phyloP scores from a whole-genome alignment of 1,140 invertebrate species.

The Habropoda laboriosa region DNA sequence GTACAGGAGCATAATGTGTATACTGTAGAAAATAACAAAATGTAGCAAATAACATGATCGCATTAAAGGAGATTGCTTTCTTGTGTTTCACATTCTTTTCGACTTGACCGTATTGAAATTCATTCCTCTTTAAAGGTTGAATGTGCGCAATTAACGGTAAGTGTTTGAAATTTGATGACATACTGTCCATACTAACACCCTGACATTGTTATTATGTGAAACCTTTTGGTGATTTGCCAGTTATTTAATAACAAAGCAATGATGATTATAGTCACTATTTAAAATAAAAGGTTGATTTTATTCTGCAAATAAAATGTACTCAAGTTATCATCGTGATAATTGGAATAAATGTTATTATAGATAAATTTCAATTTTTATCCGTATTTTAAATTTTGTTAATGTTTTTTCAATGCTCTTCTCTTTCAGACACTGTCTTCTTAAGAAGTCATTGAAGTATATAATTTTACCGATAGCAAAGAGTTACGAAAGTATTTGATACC shows the following conservation, averaged over 20 bases:
- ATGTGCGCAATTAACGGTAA: background rate
- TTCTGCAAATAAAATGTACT: background rate
- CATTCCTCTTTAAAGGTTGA: background rate
- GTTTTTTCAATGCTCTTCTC: accelerated
- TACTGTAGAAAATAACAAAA: background rate
- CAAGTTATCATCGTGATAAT: background rate
- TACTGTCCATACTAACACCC: too few relatives aligned
- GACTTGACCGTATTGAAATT: background rate
- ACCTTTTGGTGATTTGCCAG: too few relatives aligned
- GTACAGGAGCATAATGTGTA: background rate
- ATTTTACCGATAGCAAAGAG: conserved; percentile 8
- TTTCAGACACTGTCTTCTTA: background rate
- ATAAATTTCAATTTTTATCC: too few relatives aligned
- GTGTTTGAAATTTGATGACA: background rate
- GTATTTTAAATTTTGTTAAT: background rate
- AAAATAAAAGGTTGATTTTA: background rate
- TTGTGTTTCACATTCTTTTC: background rate
- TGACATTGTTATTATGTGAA: too few relatives aligned
- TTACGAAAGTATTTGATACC: background rate
- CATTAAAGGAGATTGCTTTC: background rate
- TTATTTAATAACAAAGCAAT: too few relatives aligned
- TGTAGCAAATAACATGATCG: background rate
- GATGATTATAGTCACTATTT: background rate
- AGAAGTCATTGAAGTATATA: background rate
- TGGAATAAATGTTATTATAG: background rate